These are phyloP conservation scores for Aradophagus sp. DNA, from an alignment of 1,140 invertebrate genomes.

Conservation along the genomic window DNA sequence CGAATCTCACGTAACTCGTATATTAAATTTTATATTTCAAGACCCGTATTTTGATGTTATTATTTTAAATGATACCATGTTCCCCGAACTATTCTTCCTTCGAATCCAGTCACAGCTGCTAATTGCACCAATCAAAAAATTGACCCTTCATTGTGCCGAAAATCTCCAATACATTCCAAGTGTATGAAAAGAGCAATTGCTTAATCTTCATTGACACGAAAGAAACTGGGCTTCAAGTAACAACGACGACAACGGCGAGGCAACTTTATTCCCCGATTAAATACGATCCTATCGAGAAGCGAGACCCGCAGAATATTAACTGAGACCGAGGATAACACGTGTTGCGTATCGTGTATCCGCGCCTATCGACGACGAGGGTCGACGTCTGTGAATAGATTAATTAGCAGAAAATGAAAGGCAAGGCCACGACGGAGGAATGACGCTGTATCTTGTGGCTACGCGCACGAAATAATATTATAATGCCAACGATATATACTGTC, in stretches of 20 bases:
- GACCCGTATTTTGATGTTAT: no score
- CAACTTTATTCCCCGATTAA: constrained; percentile 43
- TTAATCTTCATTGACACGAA: constrained; percentile 35
- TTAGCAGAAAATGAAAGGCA: constrained; percentile 57
- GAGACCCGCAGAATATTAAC: constrained; percentile 45
- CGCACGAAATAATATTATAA: no score
- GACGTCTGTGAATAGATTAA: constrained; percentile 58
- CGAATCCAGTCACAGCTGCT: neutral
- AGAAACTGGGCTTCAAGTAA: constrained; percentile 4
- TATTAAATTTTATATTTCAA: no score
- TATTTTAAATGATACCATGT: no score
- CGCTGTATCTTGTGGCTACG: no score
- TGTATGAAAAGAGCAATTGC: constrained; percentile 10
- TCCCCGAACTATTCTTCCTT: no score
- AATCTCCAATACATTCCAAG: constrained; percentile 37
- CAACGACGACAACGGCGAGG: constrained; percentile 4
- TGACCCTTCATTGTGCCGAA: constrained; percentile 3
- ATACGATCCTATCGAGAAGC: constrained; percentile 32
- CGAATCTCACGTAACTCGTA: no score
- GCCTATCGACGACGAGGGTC: constrained; percentile 50
- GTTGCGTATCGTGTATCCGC: constrained; percentile 40
- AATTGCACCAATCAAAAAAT: constrained; percentile 35
- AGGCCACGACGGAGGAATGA: constrained; percentile 30
- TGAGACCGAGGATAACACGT: constrained; percentile 44
- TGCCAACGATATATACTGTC: no score